Conservation (phyloP, 2,888 invertebrate genomes). For the Cephalotes varians region DNA sequence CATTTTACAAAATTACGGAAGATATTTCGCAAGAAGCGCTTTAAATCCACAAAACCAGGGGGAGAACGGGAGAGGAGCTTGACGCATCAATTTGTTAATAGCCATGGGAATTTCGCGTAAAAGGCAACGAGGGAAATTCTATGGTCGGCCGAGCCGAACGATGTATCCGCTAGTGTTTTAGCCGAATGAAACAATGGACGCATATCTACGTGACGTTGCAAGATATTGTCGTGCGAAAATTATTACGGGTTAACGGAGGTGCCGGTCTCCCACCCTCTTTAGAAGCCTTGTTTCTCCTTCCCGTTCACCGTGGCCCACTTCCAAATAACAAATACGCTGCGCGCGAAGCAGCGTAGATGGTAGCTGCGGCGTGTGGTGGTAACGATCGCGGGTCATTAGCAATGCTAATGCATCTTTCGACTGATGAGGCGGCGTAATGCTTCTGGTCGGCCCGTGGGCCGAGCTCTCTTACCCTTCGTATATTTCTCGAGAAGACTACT, state of each 20-base stretch:
- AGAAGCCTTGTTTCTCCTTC: slow-evolving; percentile 32
- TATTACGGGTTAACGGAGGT: slow-evolving; percentile 29
- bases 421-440: slow-evolving; percentile 83
- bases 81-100: slow-evolving; percentile 52
- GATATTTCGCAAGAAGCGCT: slow-evolving; percentile 37
- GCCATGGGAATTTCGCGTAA: slow-evolving; percentile 41
- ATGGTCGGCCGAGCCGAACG: not conserved
- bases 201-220: slow-evolving; percentile 32
- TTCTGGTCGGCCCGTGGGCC: slow-evolving; percentile 62
- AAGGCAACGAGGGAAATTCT: slow-evolving; percentile 33
- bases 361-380: slow-evolving; percentile 79
- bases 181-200: slow-evolving; percentile 39
- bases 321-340: slow-evolving; percentile 67
- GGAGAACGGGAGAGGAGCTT: not conserved
- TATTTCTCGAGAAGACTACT: slow-evolving; percentile 74
- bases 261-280: not conserved
- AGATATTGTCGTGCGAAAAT: slow-evolving; percentile 45
- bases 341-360: slow-evolving; percentile 59
- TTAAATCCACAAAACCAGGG: slow-evolving; percentile 14
- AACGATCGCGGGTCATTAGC: slow-evolving; percentile 84
- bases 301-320: slow-evolving; percentile 62
- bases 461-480: slow-evolving; percentile 40
- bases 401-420: slow-evolving; percentile 85
- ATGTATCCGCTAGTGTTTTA: slow-evolving; percentile 19
- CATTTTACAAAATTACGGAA: slow-evolving; percentile 42